Base-by-base conservation (phyloP, 2,113 vertebrate genomes). In the Thamnaconus septentrionalis region DNA sequence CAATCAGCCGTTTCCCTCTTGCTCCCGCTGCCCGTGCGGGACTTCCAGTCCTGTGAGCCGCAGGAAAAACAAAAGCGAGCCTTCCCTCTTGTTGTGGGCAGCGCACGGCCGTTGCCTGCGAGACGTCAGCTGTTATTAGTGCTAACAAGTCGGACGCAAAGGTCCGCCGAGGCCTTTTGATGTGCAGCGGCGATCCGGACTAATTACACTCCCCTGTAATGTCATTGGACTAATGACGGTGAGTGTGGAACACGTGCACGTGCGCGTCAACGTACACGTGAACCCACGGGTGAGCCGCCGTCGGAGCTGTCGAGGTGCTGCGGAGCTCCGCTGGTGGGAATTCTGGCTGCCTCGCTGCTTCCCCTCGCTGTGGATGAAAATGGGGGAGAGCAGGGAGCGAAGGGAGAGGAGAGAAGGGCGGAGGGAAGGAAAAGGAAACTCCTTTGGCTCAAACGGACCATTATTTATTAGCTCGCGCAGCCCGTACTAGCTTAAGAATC, bases 141-240 rank as follows among this genome's bases (percentile, higher is more conserved):
- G 52, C 69, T 83, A 76, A 87, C 64, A 68, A 81, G 81, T 31
- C 75, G 61, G 67, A 72, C 57, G 56, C 63, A 76, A 78, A 66
- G 54, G 53, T 56, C 66, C 55, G 61, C 56, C 39, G 61, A 66
- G 64, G 64, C 57, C 79, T 83, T 54, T 54, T 56, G 51, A 48
- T 52, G 66, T 51, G 42, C 1, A 5, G 3, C 41, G 4, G 66
- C 40, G 54, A 41, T 80, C 73, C 68, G 61, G 56, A 68, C 8
- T 52, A 69, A 82, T 80, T 75, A 63, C 18, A 7, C 52, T 44
- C 74, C 31, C 8, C 39, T 62, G 43, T 78, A 78, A 69, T 76
- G 55, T 70, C 61, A 60, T 70, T 62, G 64, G 60, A 53, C 18
- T 78, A 76, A 75, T 68, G 72, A 69, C 56, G 53, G n/a, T 9